Conservation (phyloP, 2,113 vertebrate genomes). For the Azemiops feae region DNA sequence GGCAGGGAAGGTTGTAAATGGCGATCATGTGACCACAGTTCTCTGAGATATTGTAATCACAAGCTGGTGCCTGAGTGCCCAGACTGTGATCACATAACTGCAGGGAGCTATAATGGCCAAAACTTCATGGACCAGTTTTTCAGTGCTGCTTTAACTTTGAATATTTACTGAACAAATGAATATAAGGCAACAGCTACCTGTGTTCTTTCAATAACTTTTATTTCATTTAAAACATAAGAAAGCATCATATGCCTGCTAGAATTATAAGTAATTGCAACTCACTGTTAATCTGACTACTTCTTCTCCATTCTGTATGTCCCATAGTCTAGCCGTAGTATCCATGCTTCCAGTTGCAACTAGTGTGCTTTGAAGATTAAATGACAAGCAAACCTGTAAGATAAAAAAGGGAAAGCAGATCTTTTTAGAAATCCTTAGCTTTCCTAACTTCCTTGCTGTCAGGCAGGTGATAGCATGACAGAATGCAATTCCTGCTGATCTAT, state of each 20-base stretch:
- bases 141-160: not conserved
- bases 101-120: not conserved
- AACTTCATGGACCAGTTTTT: not conserved
- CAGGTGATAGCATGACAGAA: not conserved
- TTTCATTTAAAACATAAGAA: slow-evolving; percentile 13
- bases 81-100: not conserved
- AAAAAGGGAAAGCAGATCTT: slow-evolving; percentile 26
- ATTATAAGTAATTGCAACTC: slow-evolving; percentile 40
- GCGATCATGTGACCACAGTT: not conserved
- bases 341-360: slow-evolving; percentile 93
- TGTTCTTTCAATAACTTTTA: not conserved
- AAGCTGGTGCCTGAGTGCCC: not conserved
- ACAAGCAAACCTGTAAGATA: slow-evolving; percentile 83
- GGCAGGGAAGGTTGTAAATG: not conserved
- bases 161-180: not conserved
- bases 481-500: not conserved
- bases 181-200: not conserved
- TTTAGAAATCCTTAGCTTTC: not conserved
- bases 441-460: not conserved
- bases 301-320: slow-evolving; percentile 87
- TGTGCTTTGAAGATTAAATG: slow-evolving; percentile 93
- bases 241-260: not conserved
- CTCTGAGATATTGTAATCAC: not conserved
- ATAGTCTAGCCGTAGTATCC: slow-evolving; percentile 87
- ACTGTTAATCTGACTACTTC: slow-evolving; percentile 81